phyloP scores from a whole-genome alignment of 2,888 invertebrate genomes.

The Schizaphis graminum region DNA sequence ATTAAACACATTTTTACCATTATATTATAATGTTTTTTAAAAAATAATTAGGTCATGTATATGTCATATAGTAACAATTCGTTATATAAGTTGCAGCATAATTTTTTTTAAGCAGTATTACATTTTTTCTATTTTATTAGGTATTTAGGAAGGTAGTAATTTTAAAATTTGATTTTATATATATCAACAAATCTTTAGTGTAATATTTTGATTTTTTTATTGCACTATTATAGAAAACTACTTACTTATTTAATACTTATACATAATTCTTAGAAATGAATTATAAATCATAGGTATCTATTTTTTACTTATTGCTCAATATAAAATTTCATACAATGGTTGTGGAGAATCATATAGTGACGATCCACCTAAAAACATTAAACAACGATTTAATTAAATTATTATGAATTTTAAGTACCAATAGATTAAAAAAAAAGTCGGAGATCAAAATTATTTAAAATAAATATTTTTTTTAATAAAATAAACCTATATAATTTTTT shows the following conservation, averaged over 20 bases:
- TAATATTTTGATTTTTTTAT: not conserved
- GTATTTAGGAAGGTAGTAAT: not conserved
- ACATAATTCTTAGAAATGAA: not conserved
- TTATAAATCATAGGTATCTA: not conserved
- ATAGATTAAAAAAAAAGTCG: too few relatives aligned
- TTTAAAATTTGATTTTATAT: not conserved
- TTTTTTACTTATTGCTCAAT: not conserved
- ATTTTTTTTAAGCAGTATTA: not conserved
- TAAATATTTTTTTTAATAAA: not conserved
- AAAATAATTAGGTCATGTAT: not conserved
- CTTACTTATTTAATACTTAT: too few relatives aligned
- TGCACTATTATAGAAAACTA: not conserved
- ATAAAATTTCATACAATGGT: conserved; percentile 52
- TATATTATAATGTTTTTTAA: not conserved
- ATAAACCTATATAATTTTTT: not conserved
- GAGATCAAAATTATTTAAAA: too few relatives aligned
- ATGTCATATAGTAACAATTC: not conserved
- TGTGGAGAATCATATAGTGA: conserved; percentile 56
- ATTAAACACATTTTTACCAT: not conserved
- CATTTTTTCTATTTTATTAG: not conserved
- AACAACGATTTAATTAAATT: not conserved
- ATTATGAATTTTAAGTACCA: not conserved
- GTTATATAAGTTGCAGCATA: not conserved
- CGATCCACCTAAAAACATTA: conserved; percentile 29
- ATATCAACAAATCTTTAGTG: not conserved